A percentile compares a stretch with the other conserved stretches of the same genome.
Conservation (phyloP, 2,113 vertebrate species). For the Myotis davidii region DNA sequence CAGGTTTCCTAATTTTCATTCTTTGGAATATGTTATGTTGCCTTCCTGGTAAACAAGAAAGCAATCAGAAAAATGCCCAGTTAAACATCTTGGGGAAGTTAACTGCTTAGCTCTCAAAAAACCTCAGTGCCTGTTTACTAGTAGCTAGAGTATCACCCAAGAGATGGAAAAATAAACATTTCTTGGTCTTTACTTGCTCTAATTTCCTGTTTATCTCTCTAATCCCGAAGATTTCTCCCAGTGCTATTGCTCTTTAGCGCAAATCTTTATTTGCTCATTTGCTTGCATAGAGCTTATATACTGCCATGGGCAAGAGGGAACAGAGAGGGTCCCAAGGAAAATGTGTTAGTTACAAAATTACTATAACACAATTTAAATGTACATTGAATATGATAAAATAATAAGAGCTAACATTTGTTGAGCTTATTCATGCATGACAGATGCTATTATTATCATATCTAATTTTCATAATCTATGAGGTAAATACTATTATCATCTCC, state of each 20-base stretch:
- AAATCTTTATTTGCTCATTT: background rate
- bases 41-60: background rate
- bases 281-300: background rate
- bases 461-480: background rate
- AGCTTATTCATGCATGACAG: background rate
- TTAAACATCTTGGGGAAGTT: background rate
- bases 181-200: background rate
- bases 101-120: background rate
- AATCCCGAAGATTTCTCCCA: background rate
- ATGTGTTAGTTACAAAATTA: background rate
- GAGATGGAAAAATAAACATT: background rate
- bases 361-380: background rate
- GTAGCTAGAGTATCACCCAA: background rate
- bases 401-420: background rate
- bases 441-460: background rate
- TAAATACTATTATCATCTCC: background rate
- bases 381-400: background rate
- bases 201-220: constrained; percentile 8
- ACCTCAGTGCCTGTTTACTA: background rate
- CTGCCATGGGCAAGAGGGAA: background rate
- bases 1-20: constrained; percentile 11
- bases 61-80: background rate
- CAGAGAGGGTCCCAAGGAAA: background rate
- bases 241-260: background rate
- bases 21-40: background rate